phyloP scores from a whole-genome alignment of 2,797 vertebrate genomes.

The Clarias fuscus region DNA sequence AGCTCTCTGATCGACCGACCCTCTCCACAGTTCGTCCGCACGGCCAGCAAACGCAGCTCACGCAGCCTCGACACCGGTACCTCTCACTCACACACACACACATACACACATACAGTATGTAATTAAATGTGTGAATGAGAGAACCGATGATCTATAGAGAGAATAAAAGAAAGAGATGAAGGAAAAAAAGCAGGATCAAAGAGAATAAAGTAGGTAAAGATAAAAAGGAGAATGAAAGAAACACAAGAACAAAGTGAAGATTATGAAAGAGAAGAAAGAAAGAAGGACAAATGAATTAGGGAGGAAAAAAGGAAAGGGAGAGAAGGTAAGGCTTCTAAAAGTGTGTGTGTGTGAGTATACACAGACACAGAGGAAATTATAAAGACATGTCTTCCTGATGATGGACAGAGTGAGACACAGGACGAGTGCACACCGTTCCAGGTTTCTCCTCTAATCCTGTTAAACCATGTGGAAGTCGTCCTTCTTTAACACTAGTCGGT shows the following conservation, averaged over 20 bases:
- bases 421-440: background rate
- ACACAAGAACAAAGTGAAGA: background rate
- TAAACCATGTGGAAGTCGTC: background rate
- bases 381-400: background rate
- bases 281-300: background rate
- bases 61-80: constrained; percentile 95
- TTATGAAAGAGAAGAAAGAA: background rate
- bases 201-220: background rate
- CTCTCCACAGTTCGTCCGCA: constrained; percentile 86
- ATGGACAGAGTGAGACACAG: background rate
- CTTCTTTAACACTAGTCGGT: background rate
- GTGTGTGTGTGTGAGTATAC: background rate
- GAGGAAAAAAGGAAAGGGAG: background rate
- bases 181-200: no score
- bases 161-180: background rate
- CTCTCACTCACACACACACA: background rate
- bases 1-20: constrained; percentile 95
- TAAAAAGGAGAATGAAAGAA: background rate
- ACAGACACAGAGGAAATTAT: background rate
- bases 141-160: background rate
- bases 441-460: background rate
- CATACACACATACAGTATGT: background rate
- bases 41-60: constrained; percentile 91
- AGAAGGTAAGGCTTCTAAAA: background rate
- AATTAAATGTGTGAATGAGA: background rate